These are phyloP conservation scores for Dynastes maya DNA, from an alignment of 2,888 invertebrate genomes.

Conservation along the genomic window DNA sequence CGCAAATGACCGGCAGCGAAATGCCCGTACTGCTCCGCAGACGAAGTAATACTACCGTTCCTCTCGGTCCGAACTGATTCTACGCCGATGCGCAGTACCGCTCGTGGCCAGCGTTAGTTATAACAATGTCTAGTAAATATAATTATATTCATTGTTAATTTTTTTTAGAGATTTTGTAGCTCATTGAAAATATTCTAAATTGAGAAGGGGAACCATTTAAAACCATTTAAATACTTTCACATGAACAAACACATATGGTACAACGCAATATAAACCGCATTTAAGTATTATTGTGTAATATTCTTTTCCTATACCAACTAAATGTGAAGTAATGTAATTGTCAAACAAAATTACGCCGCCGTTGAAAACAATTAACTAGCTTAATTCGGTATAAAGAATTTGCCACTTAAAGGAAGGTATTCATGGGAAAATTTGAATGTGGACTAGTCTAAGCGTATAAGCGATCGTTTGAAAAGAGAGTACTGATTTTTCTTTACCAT, in stretches of 20 bases:
- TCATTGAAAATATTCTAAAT: too few relatives aligned
- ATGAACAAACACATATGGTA: conserved; percentile 14
- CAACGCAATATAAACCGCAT: not conserved
- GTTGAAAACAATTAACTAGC: conserved; percentile 8
- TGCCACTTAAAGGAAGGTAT: not conserved
- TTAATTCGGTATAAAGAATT: conserved; percentile 17
- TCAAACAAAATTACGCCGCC: not conserved
- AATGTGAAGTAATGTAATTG: conserved; percentile 2
- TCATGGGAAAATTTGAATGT: conserved; percentile 27
- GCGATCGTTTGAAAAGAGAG: not conserved
- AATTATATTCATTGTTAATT: too few relatives aligned
- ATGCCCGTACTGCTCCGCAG: too few relatives aligned
- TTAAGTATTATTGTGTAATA: conserved; percentile 10
- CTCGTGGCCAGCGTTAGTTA: too few relatives aligned
- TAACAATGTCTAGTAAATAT: not conserved
- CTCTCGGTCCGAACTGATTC: too few relatives aligned
- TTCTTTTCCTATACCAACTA: not conserved
- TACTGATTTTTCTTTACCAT: not conserved
- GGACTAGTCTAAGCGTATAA: not conserved
- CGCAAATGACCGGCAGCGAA: too few relatives aligned
- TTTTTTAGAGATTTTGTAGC: too few relatives aligned
- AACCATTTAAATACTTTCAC: conserved; percentile 22
- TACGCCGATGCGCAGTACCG: too few relatives aligned
- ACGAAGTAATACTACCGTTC: too few relatives aligned
- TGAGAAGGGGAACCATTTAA: not conserved